Percentiles rank a stretch among this genome's conserved stretches.
These are phyloP conservation scores for Cephalopholis sonnerati DNA, from an alignment of 2,113 vertebrate genomes.

Conservation along the genomic window DNA sequence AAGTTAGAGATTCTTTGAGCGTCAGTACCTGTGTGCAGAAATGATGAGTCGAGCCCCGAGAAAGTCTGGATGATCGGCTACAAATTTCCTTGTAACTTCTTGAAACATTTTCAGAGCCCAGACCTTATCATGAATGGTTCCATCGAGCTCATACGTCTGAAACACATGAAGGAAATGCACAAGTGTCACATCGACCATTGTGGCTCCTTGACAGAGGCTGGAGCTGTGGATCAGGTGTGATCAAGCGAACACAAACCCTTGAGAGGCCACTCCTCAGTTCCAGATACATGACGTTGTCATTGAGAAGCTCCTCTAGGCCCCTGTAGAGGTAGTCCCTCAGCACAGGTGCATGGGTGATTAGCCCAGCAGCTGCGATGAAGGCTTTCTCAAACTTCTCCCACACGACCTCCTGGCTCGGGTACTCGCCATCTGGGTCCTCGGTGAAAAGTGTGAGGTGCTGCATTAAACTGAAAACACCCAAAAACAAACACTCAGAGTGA, in stretches of 20 bases:
- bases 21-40: slow-evolving; percentile 78
- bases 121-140: slow-evolving; percentile 81
- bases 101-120: slow-evolving; percentile 87
- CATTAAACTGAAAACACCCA: slow-evolving; percentile 84
- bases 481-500: slow-evolving; percentile 28
- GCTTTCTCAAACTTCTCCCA: slow-evolving; percentile 90
- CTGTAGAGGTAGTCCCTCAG: slow-evolving; percentile 90
- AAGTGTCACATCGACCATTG: background rate
- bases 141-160: slow-evolving; percentile 93
- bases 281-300: slow-evolving; percentile 90
- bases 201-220: background rate
- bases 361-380: slow-evolving; percentile 85
- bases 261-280: slow-evolving; percentile 89
- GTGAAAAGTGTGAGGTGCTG: slow-evolving; percentile 90
- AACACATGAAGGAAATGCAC: slow-evolving; percentile 7
- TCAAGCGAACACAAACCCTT: slow-evolving; percentile 75
- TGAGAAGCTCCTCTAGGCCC: slow-evolving; percentile 87
- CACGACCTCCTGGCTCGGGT: slow-evolving; percentile 84
- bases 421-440: slow-evolving; percentile 86
- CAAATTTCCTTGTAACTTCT: slow-evolving; percentile 86
- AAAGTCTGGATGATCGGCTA: slow-evolving; percentile 87
- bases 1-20: background rate
- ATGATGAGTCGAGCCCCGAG: slow-evolving; percentile 89
- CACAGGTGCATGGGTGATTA: slow-evolving; percentile 90
- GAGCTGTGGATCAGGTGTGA: background rate